Conservation (phyloP, 2,888 invertebrate genomes). For the Microchrysa polita region DNA sequence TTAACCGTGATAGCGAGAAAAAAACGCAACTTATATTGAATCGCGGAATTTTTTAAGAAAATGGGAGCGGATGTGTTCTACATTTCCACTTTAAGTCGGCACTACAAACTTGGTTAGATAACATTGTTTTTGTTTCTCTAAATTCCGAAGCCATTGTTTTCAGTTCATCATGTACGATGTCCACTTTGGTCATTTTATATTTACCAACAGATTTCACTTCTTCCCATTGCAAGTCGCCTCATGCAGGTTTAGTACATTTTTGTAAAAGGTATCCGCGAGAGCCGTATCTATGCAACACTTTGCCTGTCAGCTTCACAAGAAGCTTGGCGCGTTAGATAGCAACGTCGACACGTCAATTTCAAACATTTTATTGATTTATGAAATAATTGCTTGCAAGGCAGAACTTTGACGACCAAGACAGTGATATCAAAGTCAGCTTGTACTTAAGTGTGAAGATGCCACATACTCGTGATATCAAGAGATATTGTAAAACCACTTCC, state of each 20-base stretch:
- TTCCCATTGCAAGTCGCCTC: too few relatives aligned
- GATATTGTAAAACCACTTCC: neutral
- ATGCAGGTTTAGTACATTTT: neutral
- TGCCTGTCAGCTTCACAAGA: constrained; percentile 18
- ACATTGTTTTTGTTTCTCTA: too few relatives aligned
- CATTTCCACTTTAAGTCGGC: too few relatives aligned
- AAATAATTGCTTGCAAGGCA: constrained; percentile 36
- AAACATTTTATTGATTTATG: constrained; percentile 45
- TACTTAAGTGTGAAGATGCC: constrained; percentile 38
- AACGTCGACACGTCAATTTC: constrained; percentile 27
- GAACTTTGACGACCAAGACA: constrained; percentile 30
- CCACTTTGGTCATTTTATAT: too few relatives aligned
- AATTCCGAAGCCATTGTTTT: too few relatives aligned
- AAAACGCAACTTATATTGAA: too few relatives aligned
- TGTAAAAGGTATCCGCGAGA: constrained; percentile 39
- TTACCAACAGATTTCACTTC: too few relatives aligned
- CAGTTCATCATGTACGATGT: too few relatives aligned
- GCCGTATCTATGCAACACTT: constrained; percentile 28
- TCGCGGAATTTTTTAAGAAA: too few relatives aligned
- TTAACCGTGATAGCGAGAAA: too few relatives aligned
- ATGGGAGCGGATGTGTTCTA: too few relatives aligned
- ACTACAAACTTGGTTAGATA: too few relatives aligned
- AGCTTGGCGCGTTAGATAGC: constrained; percentile 22
- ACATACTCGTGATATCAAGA: constrained; percentile 23
- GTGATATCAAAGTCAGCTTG: constrained; percentile 35